Conservation (phyloP, 2,888 invertebrate species). For the Leucophenga montana region DNA sequence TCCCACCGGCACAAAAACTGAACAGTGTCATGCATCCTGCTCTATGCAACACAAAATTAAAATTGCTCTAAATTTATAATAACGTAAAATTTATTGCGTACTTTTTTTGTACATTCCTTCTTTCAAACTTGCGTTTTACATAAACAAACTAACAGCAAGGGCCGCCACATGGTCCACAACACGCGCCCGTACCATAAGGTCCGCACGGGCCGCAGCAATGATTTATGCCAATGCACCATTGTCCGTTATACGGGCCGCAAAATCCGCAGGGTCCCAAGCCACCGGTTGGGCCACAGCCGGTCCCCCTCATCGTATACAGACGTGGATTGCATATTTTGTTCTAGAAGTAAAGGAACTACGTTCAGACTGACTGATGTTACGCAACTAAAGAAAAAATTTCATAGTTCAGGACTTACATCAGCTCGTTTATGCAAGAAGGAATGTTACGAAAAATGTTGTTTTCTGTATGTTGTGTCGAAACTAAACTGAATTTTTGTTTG, state of each 20-base stretch:
- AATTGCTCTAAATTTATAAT: no score
- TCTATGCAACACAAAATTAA: no score
- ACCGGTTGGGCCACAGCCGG: slow-evolving; percentile 58
- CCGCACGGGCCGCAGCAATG: slow-evolving; percentile 58
- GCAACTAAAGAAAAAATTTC: background rate
- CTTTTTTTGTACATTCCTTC: no score
- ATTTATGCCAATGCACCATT: slow-evolving; percentile 54
- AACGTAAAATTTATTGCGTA: no score
- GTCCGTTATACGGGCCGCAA: slow-evolving; percentile 57
- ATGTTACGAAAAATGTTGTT: background rate
- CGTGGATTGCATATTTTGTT: slow-evolving; percentile 53
- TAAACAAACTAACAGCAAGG: slow-evolving; percentile 40
- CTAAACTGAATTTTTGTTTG: background rate
- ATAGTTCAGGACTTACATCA: slow-evolving; percentile 41
- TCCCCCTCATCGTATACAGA: slow-evolving; percentile 52
- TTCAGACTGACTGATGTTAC: no score
- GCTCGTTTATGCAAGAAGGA: slow-evolving; percentile 57
- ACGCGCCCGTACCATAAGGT: slow-evolving; percentile 42
- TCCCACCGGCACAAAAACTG: no score
- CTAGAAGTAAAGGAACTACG: background rate
- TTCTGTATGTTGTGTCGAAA: background rate
- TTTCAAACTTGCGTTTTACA: no score
- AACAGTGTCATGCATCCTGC: no score
- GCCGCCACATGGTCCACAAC: slow-evolving; percentile 55
- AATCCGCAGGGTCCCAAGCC: slow-evolving; percentile 56